phyloP scores from a whole-genome alignment of 2,888 invertebrate genomes.

The Drosophila prostipennis region DNA sequence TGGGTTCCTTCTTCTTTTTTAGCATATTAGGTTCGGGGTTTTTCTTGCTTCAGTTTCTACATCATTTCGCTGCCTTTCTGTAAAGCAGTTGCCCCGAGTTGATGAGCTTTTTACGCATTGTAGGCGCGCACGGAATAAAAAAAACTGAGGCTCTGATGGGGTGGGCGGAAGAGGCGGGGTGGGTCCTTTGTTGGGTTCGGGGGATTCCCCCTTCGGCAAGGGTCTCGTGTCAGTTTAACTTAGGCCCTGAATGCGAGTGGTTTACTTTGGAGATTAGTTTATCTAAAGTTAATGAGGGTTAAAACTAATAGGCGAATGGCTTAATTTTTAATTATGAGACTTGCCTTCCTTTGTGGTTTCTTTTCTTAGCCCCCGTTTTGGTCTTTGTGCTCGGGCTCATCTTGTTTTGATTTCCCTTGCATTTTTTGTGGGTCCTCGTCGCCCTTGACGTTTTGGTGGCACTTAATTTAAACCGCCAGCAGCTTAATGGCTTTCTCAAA shows the following conservation, averaged over 20 bases:
- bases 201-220: conserved; percentile 53
- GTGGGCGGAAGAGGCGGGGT: conserved; percentile 3
- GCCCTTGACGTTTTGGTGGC: conserved; percentile 59
- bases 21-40: conserved; percentile 69
- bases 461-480: conserved; percentile 68
- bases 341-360: conserved; percentile 56
- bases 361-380: conserved; percentile 29
- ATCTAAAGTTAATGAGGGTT: conserved; percentile 81
- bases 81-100: conserved; percentile 50
- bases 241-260: conserved; percentile 70
- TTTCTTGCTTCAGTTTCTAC: conserved; percentile 57
- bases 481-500: conserved; percentile 54
- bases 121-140: conserved; percentile 59
- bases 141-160: conserved; percentile 12
- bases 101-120: conserved; percentile 80
- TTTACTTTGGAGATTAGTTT: conserved; percentile 80
- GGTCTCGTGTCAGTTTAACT: conserved; percentile 58
- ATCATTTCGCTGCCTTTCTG: conserved; percentile 59
- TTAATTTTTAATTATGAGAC: conserved; percentile 80
- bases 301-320: conserved; percentile 80
- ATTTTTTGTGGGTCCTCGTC: conserved; percentile 46
- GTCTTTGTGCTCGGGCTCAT: conserved; percentile 24
- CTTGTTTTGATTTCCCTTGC: conserved; percentile 51
- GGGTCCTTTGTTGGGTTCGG: background rate
- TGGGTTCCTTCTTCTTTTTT: conserved; percentile 47